Base-by-base conservation (phyloP, 2,888 invertebrate species). In the Spodoptera picta region DNA sequence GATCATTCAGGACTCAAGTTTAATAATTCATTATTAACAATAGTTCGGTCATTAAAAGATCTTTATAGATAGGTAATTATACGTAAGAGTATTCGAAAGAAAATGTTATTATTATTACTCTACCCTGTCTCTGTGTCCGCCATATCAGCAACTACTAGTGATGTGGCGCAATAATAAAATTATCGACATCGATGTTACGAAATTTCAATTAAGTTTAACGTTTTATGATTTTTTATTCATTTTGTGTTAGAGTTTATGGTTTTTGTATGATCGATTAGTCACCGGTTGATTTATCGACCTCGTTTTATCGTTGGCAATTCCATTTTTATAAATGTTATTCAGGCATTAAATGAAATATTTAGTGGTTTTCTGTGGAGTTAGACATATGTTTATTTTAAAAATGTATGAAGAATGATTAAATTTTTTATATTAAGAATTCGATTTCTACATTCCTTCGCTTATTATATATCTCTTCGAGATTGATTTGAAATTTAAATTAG, bases 111-210 rank as follows among this genome's bases (percentile, higher is more conserved):
- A 75, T 66, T 73, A 67, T 50, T 64, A 60, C 71, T 68, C 69
- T 78, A 73, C 81, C 82, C 80, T 81, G 71, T 74, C 76, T 73
- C 76, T 65, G 79, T 78, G 79, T 78, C 80, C 83, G 85, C 87
- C 84, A 86, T 88, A 89, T 89, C 88, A 87, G 87, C 84, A 82
- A 80, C 73, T 64, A 71, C 69, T 90, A 90, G 91, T 83, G 91
- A 58, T 86, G 89, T 68, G 82, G 79, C 69, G 60, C 65, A 75
- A 65, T 69, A 66, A 59, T 62, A 54, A 55, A 70, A 80, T 55
- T 63, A 82, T 83, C 86, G 89, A 85, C 68, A 83, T 87, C 86
- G 86, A 85, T 81, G 48, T 75, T 75, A 67, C 50, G 63, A 52
- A 67, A 77, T 59, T 64, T 65, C 45, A 65, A 67, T 75, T 65